Evolutionary conservation across 1,140 invertebrate genomes (phyloP).

Genomic region (Tribolium madens): DNA sequence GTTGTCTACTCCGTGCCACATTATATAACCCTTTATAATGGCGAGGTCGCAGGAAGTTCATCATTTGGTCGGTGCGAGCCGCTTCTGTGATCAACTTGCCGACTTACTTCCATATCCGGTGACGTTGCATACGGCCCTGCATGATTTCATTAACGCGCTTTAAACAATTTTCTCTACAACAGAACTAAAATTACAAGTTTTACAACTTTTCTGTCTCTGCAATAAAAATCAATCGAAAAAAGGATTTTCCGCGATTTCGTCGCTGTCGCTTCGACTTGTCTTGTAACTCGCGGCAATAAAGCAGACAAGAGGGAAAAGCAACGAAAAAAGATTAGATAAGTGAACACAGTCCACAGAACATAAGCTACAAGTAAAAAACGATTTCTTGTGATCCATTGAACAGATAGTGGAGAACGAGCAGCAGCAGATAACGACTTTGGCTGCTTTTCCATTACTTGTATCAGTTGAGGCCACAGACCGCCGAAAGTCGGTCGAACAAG

Average conservation of each 20-base stretch:
- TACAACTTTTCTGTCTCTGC: too few species aligned
- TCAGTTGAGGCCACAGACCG: slow-evolving; percentile 14
- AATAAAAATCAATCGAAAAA: too few species aligned
- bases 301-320: slow-evolving; percentile 11
- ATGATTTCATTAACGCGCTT: too few species aligned
- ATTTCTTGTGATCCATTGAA: slow-evolving; percentile 48
- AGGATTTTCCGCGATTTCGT: too few species aligned
- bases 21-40: slow-evolving; percentile 16
- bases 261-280: neutral
- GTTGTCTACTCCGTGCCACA: neutral
- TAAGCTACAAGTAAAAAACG: slow-evolving; percentile 44
- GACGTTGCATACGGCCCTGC: neutral
- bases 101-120: slow-evolving; percentile 50
- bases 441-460: slow-evolving; percentile 38
- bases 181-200: too few species aligned
- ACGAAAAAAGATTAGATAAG: slow-evolving; percentile 43
- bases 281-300: neutral
- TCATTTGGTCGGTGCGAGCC: slow-evolving; percentile 44
- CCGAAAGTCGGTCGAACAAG: neutral
- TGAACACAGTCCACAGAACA: slow-evolving; percentile 35
- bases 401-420: slow-evolving; percentile 41
- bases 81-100: slow-evolving; percentile 47
- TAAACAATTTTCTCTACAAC: too few species aligned
- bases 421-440: slow-evolving; percentile 24
- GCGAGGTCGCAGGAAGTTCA: slow-evolving; percentile 45